Percentiles rank a stretch among this genome's conserved stretches.
Conservation (phyloP, 1,140 invertebrate genomes). For the Zeugodacus cucurbitae region DNA sequence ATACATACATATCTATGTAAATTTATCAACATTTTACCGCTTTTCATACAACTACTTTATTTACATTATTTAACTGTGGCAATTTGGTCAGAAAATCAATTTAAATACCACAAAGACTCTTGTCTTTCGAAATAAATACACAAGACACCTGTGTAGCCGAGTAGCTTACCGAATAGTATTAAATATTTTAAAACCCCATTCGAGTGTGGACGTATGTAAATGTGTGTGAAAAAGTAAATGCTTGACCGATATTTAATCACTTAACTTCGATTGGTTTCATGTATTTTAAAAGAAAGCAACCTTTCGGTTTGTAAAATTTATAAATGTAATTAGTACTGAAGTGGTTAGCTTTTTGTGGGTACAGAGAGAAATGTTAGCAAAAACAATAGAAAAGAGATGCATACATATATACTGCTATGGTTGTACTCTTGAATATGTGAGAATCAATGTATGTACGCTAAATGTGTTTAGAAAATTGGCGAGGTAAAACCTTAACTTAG, state of each 20-base stretch:
- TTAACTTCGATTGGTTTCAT: neutral
- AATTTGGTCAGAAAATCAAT: constrained; percentile 23
- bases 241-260: constrained; percentile 2
- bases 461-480: too few relatives aligned
- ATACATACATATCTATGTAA: neutral
- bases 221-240: neutral
- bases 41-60: neutral
- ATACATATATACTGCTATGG: too few relatives aligned
- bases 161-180: neutral
- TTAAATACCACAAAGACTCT: constrained; percentile 24
- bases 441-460: too few relatives aligned
- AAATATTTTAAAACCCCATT: neutral
- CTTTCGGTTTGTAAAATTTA: neutral
- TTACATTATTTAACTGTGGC: neutral
- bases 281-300: neutral
- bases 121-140: neutral
- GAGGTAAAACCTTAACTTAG: too few relatives aligned
- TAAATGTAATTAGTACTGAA: constrained; percentile 22
- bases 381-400: neutral
- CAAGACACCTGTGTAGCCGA: neutral
- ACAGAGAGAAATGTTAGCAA: neutral
- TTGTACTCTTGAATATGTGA: too few relatives aligned
- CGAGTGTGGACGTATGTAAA: too few relatives aligned
- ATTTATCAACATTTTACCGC: neutral
- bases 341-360: neutral